Percentiles rank a stretch among this genome's conserved stretches.
phyloP scores from a whole-genome alignment of 1,140 invertebrate species.

The Drosophila ohnishii region DNA sequence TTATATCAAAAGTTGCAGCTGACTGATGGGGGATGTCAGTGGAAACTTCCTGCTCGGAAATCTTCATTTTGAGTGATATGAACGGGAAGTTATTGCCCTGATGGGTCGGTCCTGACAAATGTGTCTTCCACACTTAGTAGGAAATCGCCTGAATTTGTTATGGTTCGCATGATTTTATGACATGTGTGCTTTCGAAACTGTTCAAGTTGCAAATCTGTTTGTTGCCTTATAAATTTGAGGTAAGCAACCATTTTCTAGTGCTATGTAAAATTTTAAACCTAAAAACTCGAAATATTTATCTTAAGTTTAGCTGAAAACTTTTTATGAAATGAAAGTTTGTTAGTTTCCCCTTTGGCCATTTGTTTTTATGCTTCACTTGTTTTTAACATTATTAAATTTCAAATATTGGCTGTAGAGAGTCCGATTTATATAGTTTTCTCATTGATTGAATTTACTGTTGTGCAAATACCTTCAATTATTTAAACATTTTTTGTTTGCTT shows the following conservation, averaged over 20 bases:
- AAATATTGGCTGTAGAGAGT: background rate
- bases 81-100: slow-evolving; percentile 44
- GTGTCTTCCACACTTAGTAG: slow-evolving; percentile 11
- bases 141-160: slow-evolving; percentile 26
- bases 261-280: background rate
- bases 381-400: slow-evolving; percentile 2
- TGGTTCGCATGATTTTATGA: slow-evolving; percentile 16
- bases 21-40: slow-evolving; percentile 40
- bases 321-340: slow-evolving; percentile 2
- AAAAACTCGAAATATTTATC: background rate
- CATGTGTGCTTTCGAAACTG: slow-evolving; percentile 11
- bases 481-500: background rate
- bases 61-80: slow-evolving; percentile 49
- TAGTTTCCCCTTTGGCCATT: slow-evolving; percentile 5
- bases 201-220: slow-evolving; percentile 14
- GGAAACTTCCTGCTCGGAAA: slow-evolving; percentile 31
- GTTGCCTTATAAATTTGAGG: slow-evolving; percentile 3
- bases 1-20: slow-evolving; percentile 58
- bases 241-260: background rate
- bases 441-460: slow-evolving; percentile 7
- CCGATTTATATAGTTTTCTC: background rate
- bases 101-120: slow-evolving; percentile 16
- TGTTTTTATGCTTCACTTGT: slow-evolving; percentile 14
- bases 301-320: slow-evolving; percentile 4
- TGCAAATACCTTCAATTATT: slow-evolving; percentile 9